A percentile compares a stretch with the other conserved stretches of the same genome.
These are phyloP conservation scores for Balaeniceps rex DNA, from an alignment of 2,113 vertebrate genomes.

Conservation along the genomic window DNA sequence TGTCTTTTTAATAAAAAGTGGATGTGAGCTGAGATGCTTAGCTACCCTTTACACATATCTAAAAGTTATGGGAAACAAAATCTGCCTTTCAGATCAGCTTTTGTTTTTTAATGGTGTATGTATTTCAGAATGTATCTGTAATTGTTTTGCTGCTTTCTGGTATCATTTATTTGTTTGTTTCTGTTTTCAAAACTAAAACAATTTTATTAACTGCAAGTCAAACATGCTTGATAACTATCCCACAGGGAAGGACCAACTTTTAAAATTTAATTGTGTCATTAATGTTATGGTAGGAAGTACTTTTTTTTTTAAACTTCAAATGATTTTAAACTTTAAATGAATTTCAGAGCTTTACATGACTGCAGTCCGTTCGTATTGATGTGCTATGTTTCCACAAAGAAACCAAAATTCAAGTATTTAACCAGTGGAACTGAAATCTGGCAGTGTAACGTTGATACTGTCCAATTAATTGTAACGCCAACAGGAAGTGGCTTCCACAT, in stretches of 20 bases:
- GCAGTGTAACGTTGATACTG: background rate
- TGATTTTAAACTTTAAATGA: background rate
- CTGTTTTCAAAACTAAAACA: background rate
- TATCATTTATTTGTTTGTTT: background rate
- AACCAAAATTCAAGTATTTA: background rate
- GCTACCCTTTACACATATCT: background rate
- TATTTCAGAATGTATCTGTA: background rate
- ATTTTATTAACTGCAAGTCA: background rate
- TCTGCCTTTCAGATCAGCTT: background rate
- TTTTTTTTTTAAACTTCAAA: background rate
- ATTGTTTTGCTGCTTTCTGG: background rate
- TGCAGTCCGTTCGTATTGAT: background rate
- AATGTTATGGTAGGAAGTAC: background rate
- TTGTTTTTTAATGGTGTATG: background rate
- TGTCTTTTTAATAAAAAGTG: background rate
- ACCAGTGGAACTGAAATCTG: background rate
- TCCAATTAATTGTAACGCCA: background rate
- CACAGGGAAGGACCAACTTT: background rate
- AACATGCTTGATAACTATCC: background rate
- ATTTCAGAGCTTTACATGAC: background rate
- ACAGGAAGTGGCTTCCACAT: background rate
- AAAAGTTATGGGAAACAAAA: background rate
- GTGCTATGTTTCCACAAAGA: background rate
- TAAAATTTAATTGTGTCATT: background rate
- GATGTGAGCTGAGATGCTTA: background rate